Base-by-base conservation (phyloP, 2,113 vertebrate species). In the Eurystomus gularis region DNA sequence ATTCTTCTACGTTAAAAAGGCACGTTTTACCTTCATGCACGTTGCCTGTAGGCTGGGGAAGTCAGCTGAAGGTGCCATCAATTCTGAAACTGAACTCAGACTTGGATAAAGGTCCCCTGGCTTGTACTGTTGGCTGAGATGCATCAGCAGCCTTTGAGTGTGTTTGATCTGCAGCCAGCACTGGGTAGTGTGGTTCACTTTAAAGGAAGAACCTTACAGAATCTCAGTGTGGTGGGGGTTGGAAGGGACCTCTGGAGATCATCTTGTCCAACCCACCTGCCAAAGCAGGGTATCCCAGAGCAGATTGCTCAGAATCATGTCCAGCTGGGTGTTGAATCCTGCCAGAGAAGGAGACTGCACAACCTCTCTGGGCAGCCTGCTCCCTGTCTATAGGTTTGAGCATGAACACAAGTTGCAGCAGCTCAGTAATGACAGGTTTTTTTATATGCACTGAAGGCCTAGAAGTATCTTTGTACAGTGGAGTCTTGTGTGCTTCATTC, bases 21-120 rank as follows among this genome's bases (percentile, higher is more conserved):
- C 28, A 0, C 9, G 0, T 31, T 23, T 17, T 44, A 7, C 44
- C 17, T 48, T 5, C 4, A 23, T 46, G n/a, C n/a, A 10, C 2
- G 0, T 3, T 10, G 29, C 15, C 25, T 31, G 16, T 40, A 46
- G 70, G 37, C 60, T 93, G 51, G 11, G 35, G 6, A 9, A 17
- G 4, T 49, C 26, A 10, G 31, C 6, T 24, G 8, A 18, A 17
- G 20, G 39, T 31, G 39, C 10, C 28, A 18, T 14, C 1, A 0
- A 49, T n/a, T 33, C 40, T 60, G 42, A 49, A 51, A 15, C 28
- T 21, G 15, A 83, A 12, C 25, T 65, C 18, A 10, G 37, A 20
- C 26, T 71, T 39, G 23, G 8, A 15, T n/a, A 0, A 9, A 54
- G 40, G 3, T 76, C 26, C 42, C 39, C 19, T 39, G 11, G 55